Evolutionary conservation across 2,888 invertebrate genomes (phyloP).

Genomic region (Chymomyza caudatula): DNA sequence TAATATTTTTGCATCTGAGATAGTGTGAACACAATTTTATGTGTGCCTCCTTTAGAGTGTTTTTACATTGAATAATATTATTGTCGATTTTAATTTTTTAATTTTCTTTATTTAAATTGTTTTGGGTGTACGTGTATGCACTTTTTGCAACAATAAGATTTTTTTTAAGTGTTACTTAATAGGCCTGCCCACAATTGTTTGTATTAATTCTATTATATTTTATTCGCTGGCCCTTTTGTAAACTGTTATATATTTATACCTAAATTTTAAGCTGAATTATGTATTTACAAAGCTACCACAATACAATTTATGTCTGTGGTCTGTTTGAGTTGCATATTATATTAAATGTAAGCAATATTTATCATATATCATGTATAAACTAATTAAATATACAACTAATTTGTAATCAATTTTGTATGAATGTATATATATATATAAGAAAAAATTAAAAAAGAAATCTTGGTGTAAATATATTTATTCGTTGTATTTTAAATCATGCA

Average conservation of each 20-base stretch:
- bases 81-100: neutral
- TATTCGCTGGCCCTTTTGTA: neutral
- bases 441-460: slow-evolving; percentile 56
- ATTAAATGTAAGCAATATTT: slow-evolving; percentile 65
- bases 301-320: neutral
- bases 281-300: slow-evolving; percentile 2
- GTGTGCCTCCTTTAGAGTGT: neutral
- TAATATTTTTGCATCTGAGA: neutral
- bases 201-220: neutral
- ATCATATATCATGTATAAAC: slow-evolving; percentile 65
- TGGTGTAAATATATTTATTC: slow-evolving; percentile 70
- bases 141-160: slow-evolving; percentile 44
- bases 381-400: slow-evolving; percentile 66
- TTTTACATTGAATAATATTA: neutral
- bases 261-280: slow-evolving; percentile 36
- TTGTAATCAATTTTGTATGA: slow-evolving; percentile 46
- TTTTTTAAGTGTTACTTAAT: slow-evolving; percentile 42
- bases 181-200: neutral
- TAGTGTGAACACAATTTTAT: neutral
- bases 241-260: slow-evolving; percentile 22
- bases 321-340: slow-evolving; percentile 55
- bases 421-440: slow-evolving; percentile 56
- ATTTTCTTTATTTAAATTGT: neutral
- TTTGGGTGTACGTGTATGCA: neutral
- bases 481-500: slow-evolving; percentile 73